Percentiles rank a stretch among this genome's conserved stretches.
Evolutionary conservation across 2,113 vertebrate species (phyloP).

Genomic region (Anoura caudifer): DNA sequence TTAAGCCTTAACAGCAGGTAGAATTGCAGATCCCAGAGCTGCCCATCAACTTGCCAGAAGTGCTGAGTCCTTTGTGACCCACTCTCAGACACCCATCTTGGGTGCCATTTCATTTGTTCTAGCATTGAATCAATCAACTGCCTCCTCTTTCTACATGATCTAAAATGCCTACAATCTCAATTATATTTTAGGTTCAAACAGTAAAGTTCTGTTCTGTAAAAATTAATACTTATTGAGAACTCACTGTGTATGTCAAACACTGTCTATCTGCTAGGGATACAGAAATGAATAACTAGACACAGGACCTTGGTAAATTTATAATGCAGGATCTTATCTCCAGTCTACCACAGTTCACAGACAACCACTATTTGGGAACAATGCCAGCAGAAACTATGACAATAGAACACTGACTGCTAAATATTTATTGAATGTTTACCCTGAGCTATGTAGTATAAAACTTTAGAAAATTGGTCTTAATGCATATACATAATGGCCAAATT

Average conservation of each 20-base stretch:
- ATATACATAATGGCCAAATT: not conserved
- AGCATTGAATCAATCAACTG: not conserved
- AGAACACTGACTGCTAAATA: not conserved
- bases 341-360: not conserved
- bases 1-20: not conserved
- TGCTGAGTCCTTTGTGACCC: too few relatives aligned
- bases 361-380: not conserved
- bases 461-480: not conserved
- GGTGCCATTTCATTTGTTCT: not conserved
- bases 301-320: not conserved
- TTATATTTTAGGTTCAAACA: not conserved
- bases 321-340: accelerated
- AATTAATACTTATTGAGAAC: not conserved
- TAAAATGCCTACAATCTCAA: not conserved
- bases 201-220: not conserved
- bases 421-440: not conserved
- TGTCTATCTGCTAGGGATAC: not conserved
- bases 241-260: not conserved
- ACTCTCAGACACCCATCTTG: too few relatives aligned
- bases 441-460: not conserved
- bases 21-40: not conserved
- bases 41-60: not conserved
- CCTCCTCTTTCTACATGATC: not conserved
- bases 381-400: not conserved
- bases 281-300: not conserved